Evolutionary conservation across 2,888 invertebrate genomes (phyloP).

Genomic region (Mythimna pallens): DNA sequence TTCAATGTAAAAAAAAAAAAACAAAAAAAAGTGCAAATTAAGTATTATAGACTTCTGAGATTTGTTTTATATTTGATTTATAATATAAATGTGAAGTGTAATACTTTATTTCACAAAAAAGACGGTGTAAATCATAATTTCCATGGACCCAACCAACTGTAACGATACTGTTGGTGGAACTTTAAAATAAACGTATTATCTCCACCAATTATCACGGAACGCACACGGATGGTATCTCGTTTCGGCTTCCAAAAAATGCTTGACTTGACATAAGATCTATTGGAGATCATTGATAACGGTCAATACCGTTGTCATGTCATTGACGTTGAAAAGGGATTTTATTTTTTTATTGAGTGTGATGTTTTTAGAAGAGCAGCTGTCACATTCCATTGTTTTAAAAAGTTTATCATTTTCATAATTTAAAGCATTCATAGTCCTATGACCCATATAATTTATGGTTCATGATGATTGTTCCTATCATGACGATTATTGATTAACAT

Average conservation of each 20-base stretch:
- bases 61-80: too few relatives aligned
- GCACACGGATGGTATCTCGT: conserved; percentile 9
- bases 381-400: background rate
- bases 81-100: too few relatives aligned
- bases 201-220: conserved; percentile 27
- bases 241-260: conserved; percentile 26
- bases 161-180: conserved; percentile 29
- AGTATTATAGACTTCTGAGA: too few relatives aligned
- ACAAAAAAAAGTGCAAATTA: too few relatives aligned
- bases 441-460: background rate
- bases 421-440: background rate
- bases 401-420: background rate
- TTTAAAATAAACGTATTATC: conserved; percentile 42
- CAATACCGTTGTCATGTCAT: conserved; percentile 14
- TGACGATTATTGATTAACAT: background rate
- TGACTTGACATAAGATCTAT: conserved; percentile 31
- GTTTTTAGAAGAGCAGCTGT: background rate
- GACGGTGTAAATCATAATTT: background rate
- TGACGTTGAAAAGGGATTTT: conserved; percentile 8
- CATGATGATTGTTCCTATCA: background rate
- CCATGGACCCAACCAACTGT: conserved; percentile 22
- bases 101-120: too few relatives aligned
- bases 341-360: background rate
- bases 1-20: too few relatives aligned
- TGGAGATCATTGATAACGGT: conserved; percentile 13